Evolutionary conservation across 2,888 invertebrate genomes (phyloP), one percentile per base, ranked within the genome.

Genomic region (Ectobius pallidus): DNA sequence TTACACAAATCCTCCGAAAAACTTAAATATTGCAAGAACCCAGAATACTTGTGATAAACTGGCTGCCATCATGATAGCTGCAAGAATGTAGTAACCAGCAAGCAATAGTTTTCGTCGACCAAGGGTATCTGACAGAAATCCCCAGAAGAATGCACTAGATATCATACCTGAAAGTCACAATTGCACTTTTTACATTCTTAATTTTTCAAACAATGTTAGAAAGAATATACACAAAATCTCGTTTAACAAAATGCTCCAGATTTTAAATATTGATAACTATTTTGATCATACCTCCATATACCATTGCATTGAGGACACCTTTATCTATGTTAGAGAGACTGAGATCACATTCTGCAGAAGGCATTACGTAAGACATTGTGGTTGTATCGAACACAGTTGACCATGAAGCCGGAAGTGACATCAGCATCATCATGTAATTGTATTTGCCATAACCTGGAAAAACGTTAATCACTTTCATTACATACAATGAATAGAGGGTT

Each of bases 201-300:
- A n/a, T n/a, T n/a, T n/a, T n/a, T n/a, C n/a, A n/a, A n/a, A n/a
- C n/a, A n/a, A n/a, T n/a, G n/a, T n/a, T n/a, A n/a, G n/a, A n/a
- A n/a, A n/a, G n/a, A n/a, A n/a, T n/a, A n/a, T n/a, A n/a, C n/a
- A n/a, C n/a, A n/a, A n/a, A n/a, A n/a, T n/a, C n/a, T n/a, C n/a
- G n/a, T n/a, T n/a, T n/a, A n/a, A n/a, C n/a, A n/a, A n/a, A n/a
- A n/a, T n/a, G n/a, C n/a, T n/a, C n/a, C n/a, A n/a, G n/a, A n/a
- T n/a, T n/a, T n/a, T n/a, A n/a, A n/a, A n/a, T n/a, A n/a, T n/a
- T n/a, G n/a, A n/a, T n/a, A n/a, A n/a, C n/a, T n/a, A n/a, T n/a
- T n/a, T n/a, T n/a, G n/a, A n/a, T n/a, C n/a, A n/a, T 81, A 90
- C 93, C 93, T 79, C 89, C 86, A 82, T 92, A 93, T 3, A 91